Evolutionary conservation across 2,113 vertebrate genomes (phyloP), one percentile per base, ranked within the genome.

Genomic region (Psilopogon haemacephalus): DNA sequence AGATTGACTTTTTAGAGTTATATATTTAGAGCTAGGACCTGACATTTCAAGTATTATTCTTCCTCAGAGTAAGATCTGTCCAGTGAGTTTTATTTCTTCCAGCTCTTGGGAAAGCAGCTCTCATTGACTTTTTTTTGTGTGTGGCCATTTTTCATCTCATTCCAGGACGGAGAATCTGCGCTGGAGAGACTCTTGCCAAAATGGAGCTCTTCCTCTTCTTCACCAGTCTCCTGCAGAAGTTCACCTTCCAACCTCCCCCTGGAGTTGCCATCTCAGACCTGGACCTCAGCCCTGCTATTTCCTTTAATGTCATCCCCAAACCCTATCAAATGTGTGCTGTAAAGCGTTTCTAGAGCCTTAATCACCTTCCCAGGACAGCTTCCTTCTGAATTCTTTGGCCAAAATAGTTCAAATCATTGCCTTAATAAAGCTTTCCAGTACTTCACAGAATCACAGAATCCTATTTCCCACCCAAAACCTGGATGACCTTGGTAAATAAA

Each of bases 171-270:
- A 97, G 98, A n/a, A 89, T 60, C 19, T 98, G 98, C 40, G 88
- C 95, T 0, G 98, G 98, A 9, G 97, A 98, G 75, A 94, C 96
- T 76, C 97, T 98, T 88, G 98, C 98, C 30, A 98, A 93, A 88
- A 98, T 97, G 97, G 98, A 98, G 92, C 92, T 98, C 64, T 98
- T 98, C 79, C 96, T 98, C 50, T 98, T 98, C 91, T 98, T 98
- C 80, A 96, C 97, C 63, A 91, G 96, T 3, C 97, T 98, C 32
- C 94, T 98, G 56, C 98, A 98, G 93, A 96, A 62, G 54, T 98
- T 98, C 83, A 96, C 32, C 48, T 98, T 98, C 92, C 86, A 82
- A 12, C 96, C 96, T 84, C 96, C 97, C 33, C 97, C 97, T 32
- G 98, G 97, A 56, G 91, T 98, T 13, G 90, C 96, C 37, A 78